Percentiles rank a stretch among this genome's conserved stretches.
These are phyloP conservation scores for Megaceryle torquata DNA, from an alignment of 2,113 vertebrate species.

Conservation along the genomic window DNA sequence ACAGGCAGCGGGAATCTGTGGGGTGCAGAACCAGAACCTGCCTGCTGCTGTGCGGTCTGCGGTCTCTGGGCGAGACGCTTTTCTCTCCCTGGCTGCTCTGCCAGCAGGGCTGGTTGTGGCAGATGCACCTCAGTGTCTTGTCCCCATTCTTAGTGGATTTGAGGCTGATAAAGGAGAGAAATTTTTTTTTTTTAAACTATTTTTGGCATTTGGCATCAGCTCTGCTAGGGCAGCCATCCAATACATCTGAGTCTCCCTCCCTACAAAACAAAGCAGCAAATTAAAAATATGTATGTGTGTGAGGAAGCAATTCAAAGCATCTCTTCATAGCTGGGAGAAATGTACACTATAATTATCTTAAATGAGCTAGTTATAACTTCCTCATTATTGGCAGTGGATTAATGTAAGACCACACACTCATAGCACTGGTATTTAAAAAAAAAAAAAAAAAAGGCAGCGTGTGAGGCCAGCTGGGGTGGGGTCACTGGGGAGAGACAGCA, in stretches of 20 bases:
- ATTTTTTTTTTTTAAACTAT: background rate
- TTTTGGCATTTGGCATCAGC: conserved; percentile 36
- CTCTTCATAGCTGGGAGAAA: conserved; percentile 66
- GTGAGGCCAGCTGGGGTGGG: background rate
- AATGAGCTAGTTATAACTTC: conserved; percentile 62
- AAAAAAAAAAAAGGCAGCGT: background rate
- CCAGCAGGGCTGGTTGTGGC: background rate
- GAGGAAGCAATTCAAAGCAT: conserved; percentile 58
- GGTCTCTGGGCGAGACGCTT: background rate
- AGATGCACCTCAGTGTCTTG: background rate
- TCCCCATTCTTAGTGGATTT: background rate
- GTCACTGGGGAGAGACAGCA: background rate
- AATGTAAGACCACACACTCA: conserved; percentile 8
- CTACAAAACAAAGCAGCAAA: conserved; percentile 37
- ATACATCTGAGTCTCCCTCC: conserved; percentile 30
- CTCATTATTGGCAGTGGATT: conserved; percentile 23
- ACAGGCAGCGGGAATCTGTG: accelerated
- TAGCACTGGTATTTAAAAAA: background rate
- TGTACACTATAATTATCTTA: conserved; percentile 52
- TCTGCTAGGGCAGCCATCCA: conserved; percentile 50
- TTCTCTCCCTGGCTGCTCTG: background rate
- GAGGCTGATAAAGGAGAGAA: background rate
- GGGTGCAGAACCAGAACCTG: background rate
- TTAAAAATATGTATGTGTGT: conserved; percentile 7
- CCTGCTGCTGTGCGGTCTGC: accelerated